Evolutionary conservation across 2,888 invertebrate genomes (phyloP), one percentile per base, ranked within the genome.

Genomic region (Sphinx pinastri): DNA sequence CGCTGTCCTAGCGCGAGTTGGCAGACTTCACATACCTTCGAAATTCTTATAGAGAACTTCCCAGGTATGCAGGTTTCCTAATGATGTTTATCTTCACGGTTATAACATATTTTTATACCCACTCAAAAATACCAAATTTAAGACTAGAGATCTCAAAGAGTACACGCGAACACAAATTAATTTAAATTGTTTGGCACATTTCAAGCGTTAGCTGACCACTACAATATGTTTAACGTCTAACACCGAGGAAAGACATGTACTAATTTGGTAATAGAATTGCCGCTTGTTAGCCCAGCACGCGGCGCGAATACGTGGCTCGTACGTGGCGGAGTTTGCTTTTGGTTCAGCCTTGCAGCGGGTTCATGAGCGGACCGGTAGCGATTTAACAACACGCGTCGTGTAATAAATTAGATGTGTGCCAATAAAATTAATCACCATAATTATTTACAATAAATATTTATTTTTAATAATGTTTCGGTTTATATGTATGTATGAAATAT

Each of bases 251-350:
- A 89, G 89, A 87, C 85, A 85, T 87, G 80, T 80, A 85, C 86
- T 91, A 91, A 91, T 91, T 91, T 83, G 79, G 84, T 91, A 91
- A 92, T 90, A 88, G 90, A 92, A 92, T 92, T 91, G 86, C 81
- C 83, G 85, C 90, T 91, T 88, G 92, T 92, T 92, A 92, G 89
- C 83, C 76, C 81, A 79, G 84, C 84, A 88, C 91, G 90, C 88
- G 87, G 78, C 74, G 74, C 80, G 92, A 90, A 92, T 91, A 90
- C 86, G 84, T 83, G 84, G 79, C 77, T 74, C 74, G 89, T 87
- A 90, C 90, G 89, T 89, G 89, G 86, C 75, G 74, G 74, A 76
- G 75, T 71, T 70, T 75, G 68, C 67, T 75, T 69, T n/a, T 76
- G 69, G 79, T 78, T 68, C 68, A 5, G 63, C 77, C 54, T 81